These are phyloP conservation scores for Pheosia tremula DNA, from an alignment of 2,888 invertebrate genomes.

Conservation along the genomic window DNA sequence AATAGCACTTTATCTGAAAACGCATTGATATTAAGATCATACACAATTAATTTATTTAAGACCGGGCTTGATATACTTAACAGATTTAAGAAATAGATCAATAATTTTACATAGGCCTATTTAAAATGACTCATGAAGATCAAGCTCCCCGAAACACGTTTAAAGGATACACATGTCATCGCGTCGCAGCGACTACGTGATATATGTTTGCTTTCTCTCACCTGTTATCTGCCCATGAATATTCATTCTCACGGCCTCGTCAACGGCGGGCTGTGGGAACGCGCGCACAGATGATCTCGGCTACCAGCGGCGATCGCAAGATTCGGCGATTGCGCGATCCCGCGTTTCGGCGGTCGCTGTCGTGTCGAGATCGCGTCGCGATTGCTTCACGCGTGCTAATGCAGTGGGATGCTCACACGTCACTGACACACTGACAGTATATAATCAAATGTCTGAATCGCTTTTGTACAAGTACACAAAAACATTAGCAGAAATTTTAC, in stretches of 20 bases:
- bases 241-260: slow-evolving; percentile 47
- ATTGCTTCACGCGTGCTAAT: slow-evolving; percentile 2
- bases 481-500: background rate
- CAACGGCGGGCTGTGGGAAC: slow-evolving; percentile 3
- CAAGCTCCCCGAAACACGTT: background rate
- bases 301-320: slow-evolving; percentile 10
- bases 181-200: slow-evolving; percentile 3
- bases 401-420: background rate
- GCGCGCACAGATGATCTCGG: slow-evolving; percentile 2
- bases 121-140: background rate
- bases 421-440: background rate
- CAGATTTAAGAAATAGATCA: no score
- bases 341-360: slow-evolving; percentile 23
- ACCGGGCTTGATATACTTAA: no score
- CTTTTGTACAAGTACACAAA: background rate
- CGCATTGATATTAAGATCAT: no score
- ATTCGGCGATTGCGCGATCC: slow-evolving; percentile 11
- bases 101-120: no score
- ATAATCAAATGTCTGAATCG: background rate
- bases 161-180: background rate
- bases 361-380: slow-evolving; percentile 14
- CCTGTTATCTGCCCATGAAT: slow-evolving; percentile 35
- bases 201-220: slow-evolving; percentile 18
- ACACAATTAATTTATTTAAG: no score
- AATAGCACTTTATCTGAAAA: no score